Evolutionary conservation across 2,113 vertebrate genomes (phyloP).

Genomic region (Apistogramma diplotaenia): DNA sequence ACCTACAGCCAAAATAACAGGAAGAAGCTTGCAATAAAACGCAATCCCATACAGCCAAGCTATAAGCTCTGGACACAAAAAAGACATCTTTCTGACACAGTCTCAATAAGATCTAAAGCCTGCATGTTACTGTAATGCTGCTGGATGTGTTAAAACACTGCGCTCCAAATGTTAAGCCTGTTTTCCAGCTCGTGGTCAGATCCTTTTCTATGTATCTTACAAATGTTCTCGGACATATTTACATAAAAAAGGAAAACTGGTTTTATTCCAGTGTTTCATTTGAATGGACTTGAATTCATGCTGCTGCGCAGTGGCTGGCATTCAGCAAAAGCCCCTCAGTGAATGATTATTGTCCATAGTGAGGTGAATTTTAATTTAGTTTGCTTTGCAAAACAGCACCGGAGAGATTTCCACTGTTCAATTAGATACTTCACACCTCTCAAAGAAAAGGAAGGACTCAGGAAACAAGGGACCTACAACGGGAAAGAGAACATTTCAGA

Average conservation of each 20-base stretch:
- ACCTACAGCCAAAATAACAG: background rate
- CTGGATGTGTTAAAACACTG: background rate
- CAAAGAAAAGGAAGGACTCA: slow-evolving; percentile 5
- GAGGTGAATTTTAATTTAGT: slow-evolving; percentile 55
- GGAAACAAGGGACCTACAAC: background rate
- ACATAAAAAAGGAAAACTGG: background rate
- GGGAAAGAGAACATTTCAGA: background rate
- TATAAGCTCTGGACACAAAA: background rate
- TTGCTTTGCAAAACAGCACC: slow-evolving; percentile 39
- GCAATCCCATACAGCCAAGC: background rate
- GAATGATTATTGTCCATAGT: slow-evolving; percentile 48
- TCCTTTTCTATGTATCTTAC: background rate
- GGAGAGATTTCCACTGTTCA: slow-evolving; percentile 35
- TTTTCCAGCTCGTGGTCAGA: background rate
- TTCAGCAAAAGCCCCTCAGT: slow-evolving; percentile 26
- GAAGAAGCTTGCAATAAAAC: background rate
- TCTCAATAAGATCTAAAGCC: background rate
- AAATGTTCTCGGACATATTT: background rate
- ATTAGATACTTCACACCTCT: slow-evolving; percentile 35
- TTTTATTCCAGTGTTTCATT: slow-evolving; percentile 20
- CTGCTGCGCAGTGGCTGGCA: background rate
- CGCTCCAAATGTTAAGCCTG: background rate
- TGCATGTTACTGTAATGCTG: background rate
- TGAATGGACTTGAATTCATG: slow-evolving; percentile 8
- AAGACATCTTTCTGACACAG: background rate